phyloP scores from a whole-genome alignment of 2,797 vertebrate genomes.

The Loris lydekkerianus region DNA sequence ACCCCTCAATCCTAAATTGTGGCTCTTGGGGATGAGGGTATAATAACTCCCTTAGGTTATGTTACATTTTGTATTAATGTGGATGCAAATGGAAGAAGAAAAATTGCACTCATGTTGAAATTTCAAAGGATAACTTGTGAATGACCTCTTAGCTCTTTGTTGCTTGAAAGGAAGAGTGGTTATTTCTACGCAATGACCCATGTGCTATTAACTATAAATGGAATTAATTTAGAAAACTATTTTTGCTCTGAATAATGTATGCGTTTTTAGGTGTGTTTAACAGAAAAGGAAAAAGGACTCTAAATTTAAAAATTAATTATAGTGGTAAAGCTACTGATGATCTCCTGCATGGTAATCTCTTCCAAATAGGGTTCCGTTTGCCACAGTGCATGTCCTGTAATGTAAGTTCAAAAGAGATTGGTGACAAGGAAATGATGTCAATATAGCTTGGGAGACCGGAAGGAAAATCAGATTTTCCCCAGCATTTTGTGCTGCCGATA shows the following conservation, averaged over 20 bases:
- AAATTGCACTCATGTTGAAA: not conserved
- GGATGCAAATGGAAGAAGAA: not conserved
- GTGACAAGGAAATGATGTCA: not conserved
- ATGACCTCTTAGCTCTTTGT: not conserved
- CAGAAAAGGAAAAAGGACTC: not conserved
- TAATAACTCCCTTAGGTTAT: not conserved
- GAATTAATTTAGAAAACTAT: not conserved
- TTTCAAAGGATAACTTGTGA: not conserved
- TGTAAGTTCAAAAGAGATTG: not conserved
- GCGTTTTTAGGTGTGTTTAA: slow-evolving; percentile 3
- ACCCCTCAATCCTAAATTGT: not conserved
- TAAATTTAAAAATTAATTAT: not conserved
- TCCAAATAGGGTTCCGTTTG: not conserved
- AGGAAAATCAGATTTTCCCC: not conserved
- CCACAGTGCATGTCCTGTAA: not conserved
- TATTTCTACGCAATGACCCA: not conserved
- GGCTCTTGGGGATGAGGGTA: not conserved
- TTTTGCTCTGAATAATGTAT: not conserved
- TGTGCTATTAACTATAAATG: not conserved
- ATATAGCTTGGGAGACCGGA: not conserved
- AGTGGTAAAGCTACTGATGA: not conserved
- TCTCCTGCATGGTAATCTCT: not conserved
- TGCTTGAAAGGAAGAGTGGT: not conserved
- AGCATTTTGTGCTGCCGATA: not conserved
- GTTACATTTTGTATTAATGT: not conserved